Evolutionary conservation across 2,797 vertebrate species (phyloP).

Genomic region (Nothura maculosa): DNA sequence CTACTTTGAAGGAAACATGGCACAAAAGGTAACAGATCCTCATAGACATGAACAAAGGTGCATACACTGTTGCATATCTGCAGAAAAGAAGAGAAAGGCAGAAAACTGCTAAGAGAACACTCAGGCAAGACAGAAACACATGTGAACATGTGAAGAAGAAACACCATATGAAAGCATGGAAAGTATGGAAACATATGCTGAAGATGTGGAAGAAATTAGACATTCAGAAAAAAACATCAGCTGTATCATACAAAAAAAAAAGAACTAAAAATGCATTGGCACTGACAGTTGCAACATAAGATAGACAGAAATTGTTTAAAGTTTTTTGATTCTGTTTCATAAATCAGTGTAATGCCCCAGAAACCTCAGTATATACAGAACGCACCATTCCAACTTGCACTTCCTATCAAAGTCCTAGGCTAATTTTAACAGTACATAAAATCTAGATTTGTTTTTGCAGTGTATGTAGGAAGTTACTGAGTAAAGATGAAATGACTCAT

Average conservation of each 20-base stretch:
- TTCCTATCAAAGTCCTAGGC: neutral
- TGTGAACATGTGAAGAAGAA: neutral
- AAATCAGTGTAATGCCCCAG: neutral
- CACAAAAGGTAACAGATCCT: neutral
- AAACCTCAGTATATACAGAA: neutral
- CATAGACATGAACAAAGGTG: neutral
- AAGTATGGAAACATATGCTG: neutral
- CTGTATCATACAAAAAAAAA: neutral
- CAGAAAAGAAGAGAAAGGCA: neutral
- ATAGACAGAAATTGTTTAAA: neutral
- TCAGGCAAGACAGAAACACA: neutral
- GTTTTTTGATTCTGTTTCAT: neutral
- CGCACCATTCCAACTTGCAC: rapidly evolving
- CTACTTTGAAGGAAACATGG: neutral
- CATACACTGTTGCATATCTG: neutral
- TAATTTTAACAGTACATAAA: neutral
- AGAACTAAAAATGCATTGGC: neutral
- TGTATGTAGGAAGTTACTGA: neutral
- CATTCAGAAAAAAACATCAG: neutral
- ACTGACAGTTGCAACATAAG: neutral
- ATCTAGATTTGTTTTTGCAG: neutral
- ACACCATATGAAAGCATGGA: neutral
- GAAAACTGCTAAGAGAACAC: neutral
- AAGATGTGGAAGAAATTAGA: neutral
- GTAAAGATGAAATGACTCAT: neutral